Evolutionary conservation across 2,113 vertebrate genomes (phyloP).

Genomic region (Antigone vipio): DNA sequence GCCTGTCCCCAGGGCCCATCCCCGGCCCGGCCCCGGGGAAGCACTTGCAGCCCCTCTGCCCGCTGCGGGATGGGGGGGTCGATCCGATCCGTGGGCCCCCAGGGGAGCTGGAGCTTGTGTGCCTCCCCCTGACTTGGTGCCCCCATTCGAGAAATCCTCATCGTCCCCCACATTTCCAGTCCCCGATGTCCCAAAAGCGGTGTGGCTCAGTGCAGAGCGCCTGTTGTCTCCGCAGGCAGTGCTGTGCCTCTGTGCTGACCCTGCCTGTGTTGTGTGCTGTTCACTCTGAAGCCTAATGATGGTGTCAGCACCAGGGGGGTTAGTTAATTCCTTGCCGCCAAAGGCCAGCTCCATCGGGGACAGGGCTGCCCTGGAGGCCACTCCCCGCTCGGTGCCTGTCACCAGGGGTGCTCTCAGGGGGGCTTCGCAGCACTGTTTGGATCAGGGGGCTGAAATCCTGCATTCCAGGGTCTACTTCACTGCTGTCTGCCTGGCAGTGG

Average conservation of each 20-base stretch:
- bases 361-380: not conserved
- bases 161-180: not conserved
- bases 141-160: accelerated
- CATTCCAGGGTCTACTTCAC: not conserved
- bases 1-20: not conserved
- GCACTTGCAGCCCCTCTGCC: too few relatives aligned
- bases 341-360: not conserved
- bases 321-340: accelerated
- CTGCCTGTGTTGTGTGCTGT: not conserved
- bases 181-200: not conserved
- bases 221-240: too few relatives aligned
- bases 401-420: accelerated
- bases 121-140: not conserved
- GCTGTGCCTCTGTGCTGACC: not conserved
- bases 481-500: not conserved
- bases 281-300: not conserved
- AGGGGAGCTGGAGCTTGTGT: not conserved
- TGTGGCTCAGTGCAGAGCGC: accelerated
- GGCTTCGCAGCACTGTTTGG: not conserved
- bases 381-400: accelerated
- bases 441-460: accelerated
- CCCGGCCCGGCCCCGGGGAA: not conserved
- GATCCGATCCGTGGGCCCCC: not conserved
- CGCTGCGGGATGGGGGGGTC: accelerated
- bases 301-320: not conserved